These are phyloP conservation scores for Rhinopomastus cyanomelas DNA, from an alignment of 2,113 vertebrate genomes.

Conservation along the genomic window DNA sequence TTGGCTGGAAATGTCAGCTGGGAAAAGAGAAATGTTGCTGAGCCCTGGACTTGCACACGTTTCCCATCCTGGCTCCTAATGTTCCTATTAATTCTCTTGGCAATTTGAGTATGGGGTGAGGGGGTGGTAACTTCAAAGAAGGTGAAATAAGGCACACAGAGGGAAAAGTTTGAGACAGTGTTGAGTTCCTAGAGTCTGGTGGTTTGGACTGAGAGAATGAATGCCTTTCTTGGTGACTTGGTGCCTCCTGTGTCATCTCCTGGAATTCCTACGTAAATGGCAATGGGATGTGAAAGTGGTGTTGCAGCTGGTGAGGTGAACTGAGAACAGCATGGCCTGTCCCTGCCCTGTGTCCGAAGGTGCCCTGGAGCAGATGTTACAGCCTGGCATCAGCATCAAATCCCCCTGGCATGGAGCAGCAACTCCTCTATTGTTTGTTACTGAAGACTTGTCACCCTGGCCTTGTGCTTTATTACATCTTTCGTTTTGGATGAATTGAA, in stretches of 20 bases:
- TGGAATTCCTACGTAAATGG: neutral
- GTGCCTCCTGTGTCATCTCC: neutral
- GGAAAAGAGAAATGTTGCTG: neutral
- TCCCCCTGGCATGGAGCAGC: neutral
- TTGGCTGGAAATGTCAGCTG: neutral
- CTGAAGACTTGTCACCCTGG: neutral
- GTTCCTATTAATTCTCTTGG: neutral
- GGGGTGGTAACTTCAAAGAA: neutral
- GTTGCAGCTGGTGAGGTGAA: neutral
- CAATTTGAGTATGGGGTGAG: neutral
- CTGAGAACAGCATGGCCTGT: rapidly evolving
- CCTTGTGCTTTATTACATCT: neutral
- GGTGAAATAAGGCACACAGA: neutral
- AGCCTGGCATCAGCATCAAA: neutral
- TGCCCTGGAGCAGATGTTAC: neutral
- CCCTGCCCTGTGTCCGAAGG: neutral
- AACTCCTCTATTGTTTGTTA: neutral
- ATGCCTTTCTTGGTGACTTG: neutral
- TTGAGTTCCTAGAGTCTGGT: neutral
- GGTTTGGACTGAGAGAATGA: neutral
- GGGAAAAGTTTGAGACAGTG: neutral
- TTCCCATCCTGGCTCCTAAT: rapidly evolving
- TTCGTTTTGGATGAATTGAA: neutral
- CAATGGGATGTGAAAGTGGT: neutral
- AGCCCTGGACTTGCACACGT: neutral